phyloP scores from a whole-genome alignment of 2,888 invertebrate species.

The Rhingia rostrata region DNA sequence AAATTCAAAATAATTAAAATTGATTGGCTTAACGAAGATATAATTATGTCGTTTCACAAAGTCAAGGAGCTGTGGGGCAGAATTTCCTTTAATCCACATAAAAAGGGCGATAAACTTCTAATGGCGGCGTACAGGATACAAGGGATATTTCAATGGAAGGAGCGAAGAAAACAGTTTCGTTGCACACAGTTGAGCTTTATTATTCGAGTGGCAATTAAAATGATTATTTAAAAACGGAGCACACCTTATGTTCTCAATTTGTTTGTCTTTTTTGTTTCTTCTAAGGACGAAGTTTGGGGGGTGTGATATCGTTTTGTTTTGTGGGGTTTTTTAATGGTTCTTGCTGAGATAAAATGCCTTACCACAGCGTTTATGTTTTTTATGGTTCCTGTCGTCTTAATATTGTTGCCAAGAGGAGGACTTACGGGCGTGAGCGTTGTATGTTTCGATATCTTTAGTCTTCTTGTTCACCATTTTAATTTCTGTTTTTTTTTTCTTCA shows the following conservation, averaged over 20 bases:
- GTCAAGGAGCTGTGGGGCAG: constrained; percentile 15
- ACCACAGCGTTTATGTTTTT: constrained; percentile 50
- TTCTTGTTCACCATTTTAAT: constrained; percentile 59
- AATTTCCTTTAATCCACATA: constrained; percentile 35
- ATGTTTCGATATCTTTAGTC: constrained; percentile 46
- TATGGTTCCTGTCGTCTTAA: constrained; percentile 29
- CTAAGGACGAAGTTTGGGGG: constrained; percentile 13
- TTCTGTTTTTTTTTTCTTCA: constrained; percentile 51
- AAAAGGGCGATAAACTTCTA: constrained; percentile 64
- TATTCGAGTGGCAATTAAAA: constrained; percentile 68
- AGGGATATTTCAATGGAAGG: neutral
- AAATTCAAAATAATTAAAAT: constrained; percentile 71
- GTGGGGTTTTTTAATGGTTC: constrained; percentile 23
- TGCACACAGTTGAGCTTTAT: constrained; percentile 36
- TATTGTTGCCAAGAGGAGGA: neutral
- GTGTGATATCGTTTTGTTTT: constrained; percentile 12
- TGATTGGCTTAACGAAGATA: constrained; percentile 74
- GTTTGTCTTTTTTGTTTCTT: constrained; percentile 15
- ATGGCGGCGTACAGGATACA: constrained; percentile 39
- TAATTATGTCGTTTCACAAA: constrained; percentile 61
- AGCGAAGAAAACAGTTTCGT: constrained; percentile 6
- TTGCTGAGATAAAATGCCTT: constrained; percentile 45
- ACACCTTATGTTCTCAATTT: constrained; percentile 67
- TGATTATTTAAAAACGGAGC: constrained; percentile 71
- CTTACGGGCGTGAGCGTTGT: neutral